Evolutionary conservation across 2,888 invertebrate species (phyloP), one percentile per base, ranked within the genome.

Genomic region (Limenitis arthemis): DNA sequence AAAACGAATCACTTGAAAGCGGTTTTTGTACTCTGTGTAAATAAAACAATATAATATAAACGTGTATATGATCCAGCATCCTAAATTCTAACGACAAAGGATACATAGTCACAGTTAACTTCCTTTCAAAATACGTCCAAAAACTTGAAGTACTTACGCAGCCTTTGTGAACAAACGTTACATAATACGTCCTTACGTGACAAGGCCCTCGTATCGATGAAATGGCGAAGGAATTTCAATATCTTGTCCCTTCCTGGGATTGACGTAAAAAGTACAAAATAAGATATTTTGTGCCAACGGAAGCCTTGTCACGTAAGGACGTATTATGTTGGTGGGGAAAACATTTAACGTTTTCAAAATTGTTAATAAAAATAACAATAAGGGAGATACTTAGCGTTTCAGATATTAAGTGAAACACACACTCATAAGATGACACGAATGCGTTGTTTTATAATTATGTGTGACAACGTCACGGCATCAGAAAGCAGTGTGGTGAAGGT

Each of bases 241-340:
- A 49, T 54, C 38, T 12, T 29, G 48, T 56, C 48, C 42, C 49
- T 43, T 41, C 44, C 47, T 43, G 61, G 58, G 60, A 65, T 65
- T 66, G 64, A 61, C 61, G 63, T 60, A 69, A 72, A 69, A 72
- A 64, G 63, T 63, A 63, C 63, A 65, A 72, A 69, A 61, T 68
- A 69, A 69, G 65, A 72, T 67, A 70, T 75, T 71, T 64, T 63
- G 65, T 65, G 72, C 65, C 66, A 53, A 58, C 49, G 49, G 51
- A 55, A 60, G 54, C 52, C 56, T 50, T 55, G 57, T 57, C 60
- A 57, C 61, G 60, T 57, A 59, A n/a, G n/a, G n/a, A n/a, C n/a
- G n/a, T n/a, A n/a, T n/a, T n/a, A n/a, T n/a, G n/a, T n/a, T n/a
- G n/a, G n/a, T n/a, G n/a, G n/a, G n/a, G n/a, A n/a, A n/a, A n/a